Conservation (phyloP, 1,140 invertebrate genomes). For the Spodoptera frugiperda region DNA sequence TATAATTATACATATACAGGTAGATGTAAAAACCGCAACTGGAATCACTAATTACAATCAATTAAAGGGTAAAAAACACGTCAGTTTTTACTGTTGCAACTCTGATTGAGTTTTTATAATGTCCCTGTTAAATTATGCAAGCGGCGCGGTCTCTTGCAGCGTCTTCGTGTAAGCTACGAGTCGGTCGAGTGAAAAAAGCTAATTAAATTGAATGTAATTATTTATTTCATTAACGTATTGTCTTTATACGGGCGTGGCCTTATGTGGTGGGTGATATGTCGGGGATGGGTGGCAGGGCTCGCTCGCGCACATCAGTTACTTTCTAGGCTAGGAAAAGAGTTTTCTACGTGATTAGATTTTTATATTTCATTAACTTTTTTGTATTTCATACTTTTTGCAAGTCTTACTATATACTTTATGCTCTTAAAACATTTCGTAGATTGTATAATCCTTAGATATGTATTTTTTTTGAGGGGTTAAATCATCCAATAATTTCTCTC, state of each 20-base stretch:
- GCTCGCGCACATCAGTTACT: too few relatives aligned
- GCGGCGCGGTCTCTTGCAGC: conserved; percentile 10
- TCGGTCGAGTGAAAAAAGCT: conserved; percentile 4
- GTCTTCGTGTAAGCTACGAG: neutral
- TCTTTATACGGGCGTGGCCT: neutral
- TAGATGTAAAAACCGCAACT: too few relatives aligned
- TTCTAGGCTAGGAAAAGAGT: too few relatives aligned
- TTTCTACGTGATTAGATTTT: too few relatives aligned
- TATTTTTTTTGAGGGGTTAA: too few relatives aligned
- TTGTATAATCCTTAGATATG: too few relatives aligned
- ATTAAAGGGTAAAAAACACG: conserved; percentile 2
- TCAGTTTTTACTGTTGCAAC: conserved; percentile 14
- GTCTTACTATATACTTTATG: too few relatives aligned
- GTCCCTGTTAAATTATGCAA: conserved; percentile 29
- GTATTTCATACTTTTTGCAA: too few relatives aligned
- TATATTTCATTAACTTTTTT: too few relatives aligned
- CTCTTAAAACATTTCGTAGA: too few relatives aligned
- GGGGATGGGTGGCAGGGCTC: neutral
- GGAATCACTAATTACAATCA: conserved; percentile 22
- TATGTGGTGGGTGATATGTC: neutral
- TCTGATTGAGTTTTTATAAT: conserved; percentile 9
- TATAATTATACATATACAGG: too few relatives aligned
- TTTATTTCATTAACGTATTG: neutral
- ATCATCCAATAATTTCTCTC: too few relatives aligned
- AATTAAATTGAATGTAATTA: conserved; percentile 26